Conservation (phyloP, 2,888 invertebrate species). For the Aplocera efformata region DNA sequence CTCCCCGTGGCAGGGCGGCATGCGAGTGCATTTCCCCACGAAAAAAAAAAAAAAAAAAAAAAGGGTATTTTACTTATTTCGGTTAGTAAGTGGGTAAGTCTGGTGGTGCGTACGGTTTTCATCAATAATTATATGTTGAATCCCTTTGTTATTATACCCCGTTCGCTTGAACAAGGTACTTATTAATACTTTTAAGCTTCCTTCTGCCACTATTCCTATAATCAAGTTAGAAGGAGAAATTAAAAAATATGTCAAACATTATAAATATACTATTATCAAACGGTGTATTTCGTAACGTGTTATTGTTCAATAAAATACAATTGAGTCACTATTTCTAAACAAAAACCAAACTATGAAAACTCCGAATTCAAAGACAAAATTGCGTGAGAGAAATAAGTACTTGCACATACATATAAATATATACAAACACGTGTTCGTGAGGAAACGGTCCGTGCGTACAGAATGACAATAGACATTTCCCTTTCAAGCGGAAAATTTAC, state of each 20-base stretch:
- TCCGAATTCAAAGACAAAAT: conserved; percentile 60
- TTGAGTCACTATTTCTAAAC: conserved; percentile 49
- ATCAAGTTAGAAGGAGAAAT: too few species aligned
- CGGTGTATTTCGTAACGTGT: conserved; percentile 49
- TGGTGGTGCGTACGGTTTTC: too few species aligned
- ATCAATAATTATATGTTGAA: too few species aligned
- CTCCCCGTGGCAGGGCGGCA: too few species aligned
- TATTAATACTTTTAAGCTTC: too few species aligned
- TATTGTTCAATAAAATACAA: conserved; percentile 53
- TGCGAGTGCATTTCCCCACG: too few species aligned
- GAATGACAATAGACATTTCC: conserved; percentile 78
- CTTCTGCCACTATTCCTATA: too few species aligned
- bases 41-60: too few species aligned
- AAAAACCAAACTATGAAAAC: conserved; percentile 51
- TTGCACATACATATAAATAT: conserved; percentile 53
- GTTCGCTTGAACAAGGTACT: too few species aligned
- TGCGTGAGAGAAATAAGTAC: conserved; percentile 75
- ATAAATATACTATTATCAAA: conserved; percentile 40
- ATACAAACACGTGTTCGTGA: conserved; percentile 74
- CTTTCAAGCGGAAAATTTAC: conserved; percentile 79
- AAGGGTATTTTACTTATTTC: too few species aligned
- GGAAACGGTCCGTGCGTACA: conserved; percentile 63
- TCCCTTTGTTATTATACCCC: too few species aligned
- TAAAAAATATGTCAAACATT: conserved; percentile 29
- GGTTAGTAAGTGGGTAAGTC: too few species aligned